A percentile compares a stretch with the other conserved stretches of the same genome.
phyloP scores from a whole-genome alignment of 2,113 vertebrate genomes.

The Hippopotamus amphibius region DNA sequence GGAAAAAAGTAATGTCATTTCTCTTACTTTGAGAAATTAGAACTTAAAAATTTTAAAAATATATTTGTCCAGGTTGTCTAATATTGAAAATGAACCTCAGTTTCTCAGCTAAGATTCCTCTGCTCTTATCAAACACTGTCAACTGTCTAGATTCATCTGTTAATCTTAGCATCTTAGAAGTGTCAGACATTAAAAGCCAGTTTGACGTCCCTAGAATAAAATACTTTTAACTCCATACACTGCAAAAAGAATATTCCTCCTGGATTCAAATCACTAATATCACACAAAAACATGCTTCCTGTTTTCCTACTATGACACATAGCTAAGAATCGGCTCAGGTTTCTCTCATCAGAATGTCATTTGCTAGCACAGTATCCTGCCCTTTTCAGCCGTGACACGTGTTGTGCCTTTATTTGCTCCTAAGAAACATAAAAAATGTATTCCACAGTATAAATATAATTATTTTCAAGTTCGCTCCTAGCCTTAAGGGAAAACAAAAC shows the following conservation, averaged over 20 bases:
- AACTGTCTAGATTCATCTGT: not conserved
- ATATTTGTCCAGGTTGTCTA: not conserved
- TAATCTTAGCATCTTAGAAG: not conserved
- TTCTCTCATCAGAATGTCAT: not conserved
- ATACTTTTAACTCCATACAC: not conserved
- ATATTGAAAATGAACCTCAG: not conserved
- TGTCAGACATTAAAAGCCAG: not conserved
- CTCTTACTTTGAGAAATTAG: not conserved
- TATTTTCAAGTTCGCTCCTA: not conserved
- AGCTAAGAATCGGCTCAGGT: not conserved
- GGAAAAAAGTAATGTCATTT: not conserved
- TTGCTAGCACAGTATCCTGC: not conserved
- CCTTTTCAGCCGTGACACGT: conserved; percentile 14
- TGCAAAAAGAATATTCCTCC: not conserved
- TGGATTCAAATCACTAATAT: not conserved
- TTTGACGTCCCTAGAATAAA: not conserved
- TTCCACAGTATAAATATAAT: not conserved
- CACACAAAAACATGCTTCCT: not conserved
- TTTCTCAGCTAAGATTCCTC: not conserved
- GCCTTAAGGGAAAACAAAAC: conserved; percentile 14
- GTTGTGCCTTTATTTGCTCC: conserved; percentile 32
- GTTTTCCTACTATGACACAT: not conserved
- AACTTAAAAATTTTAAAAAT: not conserved
- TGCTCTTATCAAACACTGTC: not conserved
- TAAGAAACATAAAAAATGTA: conserved; percentile 15